Percentiles rank a stretch among this genome's conserved stretches.
These are phyloP conservation scores for Drosophila micromelanica DNA, from an alignment of 1,140 invertebrate genomes.

Conservation along the genomic window DNA sequence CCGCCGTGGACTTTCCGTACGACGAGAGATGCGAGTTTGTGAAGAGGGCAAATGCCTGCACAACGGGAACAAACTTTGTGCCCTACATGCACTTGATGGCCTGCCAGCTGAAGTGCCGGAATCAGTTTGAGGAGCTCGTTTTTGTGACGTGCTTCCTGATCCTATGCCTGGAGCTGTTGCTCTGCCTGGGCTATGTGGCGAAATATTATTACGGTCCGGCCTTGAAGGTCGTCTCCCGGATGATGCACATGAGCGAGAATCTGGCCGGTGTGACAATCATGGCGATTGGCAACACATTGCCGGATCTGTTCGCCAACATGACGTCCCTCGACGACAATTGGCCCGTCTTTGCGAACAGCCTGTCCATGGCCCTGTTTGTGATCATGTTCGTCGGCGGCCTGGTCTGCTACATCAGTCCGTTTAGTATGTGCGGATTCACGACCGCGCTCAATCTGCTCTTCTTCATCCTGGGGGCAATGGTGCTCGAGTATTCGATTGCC, in stretches of 20 bases:
- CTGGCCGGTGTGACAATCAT: background rate
- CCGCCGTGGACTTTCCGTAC: background rate
- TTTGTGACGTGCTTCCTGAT: background rate
- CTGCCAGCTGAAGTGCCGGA: background rate
- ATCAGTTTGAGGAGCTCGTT: background rate
- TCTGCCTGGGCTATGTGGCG: background rate
- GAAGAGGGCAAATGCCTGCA: background rate
- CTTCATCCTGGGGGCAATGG: background rate
- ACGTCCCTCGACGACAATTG: background rate
- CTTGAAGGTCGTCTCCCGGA: background rate
- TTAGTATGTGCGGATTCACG: background rate
- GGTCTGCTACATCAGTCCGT: background rate
- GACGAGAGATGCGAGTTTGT: slow-evolving; percentile 2
- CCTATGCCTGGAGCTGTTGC: background rate
- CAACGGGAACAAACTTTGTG: background rate
- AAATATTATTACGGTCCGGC: background rate
- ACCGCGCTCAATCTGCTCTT: background rate
- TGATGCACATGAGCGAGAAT: background rate
- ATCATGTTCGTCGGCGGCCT: background rate
- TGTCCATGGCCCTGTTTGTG: background rate
- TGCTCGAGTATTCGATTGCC: background rate
- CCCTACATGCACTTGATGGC: background rate
- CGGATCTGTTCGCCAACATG: background rate
- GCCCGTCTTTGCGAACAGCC: background rate
- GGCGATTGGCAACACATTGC: background rate